Percentiles rank a stretch among this genome's conserved stretches.
phyloP scores from a whole-genome alignment of 2,888 invertebrate species.

The Caenorhabditis becei region DNA sequence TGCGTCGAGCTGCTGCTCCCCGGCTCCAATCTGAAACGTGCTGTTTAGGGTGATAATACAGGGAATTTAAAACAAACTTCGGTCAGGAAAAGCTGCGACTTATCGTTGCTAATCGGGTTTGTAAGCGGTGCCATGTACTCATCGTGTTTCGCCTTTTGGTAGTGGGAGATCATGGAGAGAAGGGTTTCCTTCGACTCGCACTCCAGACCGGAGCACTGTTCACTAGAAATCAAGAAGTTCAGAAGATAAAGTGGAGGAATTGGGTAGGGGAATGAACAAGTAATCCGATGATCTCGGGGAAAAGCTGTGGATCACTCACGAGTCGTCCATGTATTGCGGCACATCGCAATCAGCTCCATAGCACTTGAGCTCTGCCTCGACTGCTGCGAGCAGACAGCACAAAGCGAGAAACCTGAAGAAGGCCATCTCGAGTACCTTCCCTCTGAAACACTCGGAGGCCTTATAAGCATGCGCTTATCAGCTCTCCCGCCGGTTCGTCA shows the following conservation, averaged over 20 bases:
- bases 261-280: too few relatives aligned
- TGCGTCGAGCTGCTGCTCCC: slow-evolving; percentile 3
- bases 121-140: slow-evolving; percentile 47
- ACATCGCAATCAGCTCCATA: slow-evolving; percentile 54
- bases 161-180: slow-evolving; percentile 53
- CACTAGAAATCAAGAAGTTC: slow-evolving; percentile 24
- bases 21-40: slow-evolving; percentile 23
- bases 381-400: slow-evolving; percentile 25
- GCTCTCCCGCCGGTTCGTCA: slow-evolving; percentile 4
- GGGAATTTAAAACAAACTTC: slow-evolving; percentile 8
- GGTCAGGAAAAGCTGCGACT: slow-evolving; percentile 25
- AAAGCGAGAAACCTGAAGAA: slow-evolving; percentile 27
- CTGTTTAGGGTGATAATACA: not conserved
- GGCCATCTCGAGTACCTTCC: slow-evolving; percentile 6
- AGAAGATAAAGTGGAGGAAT: too few relatives aligned
- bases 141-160: slow-evolving; percentile 53
- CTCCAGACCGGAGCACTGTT: slow-evolving; percentile 50
- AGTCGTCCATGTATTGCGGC: slow-evolving; percentile 54
- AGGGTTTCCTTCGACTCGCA: slow-evolving; percentile 61
- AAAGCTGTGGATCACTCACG: slow-evolving; percentile 25
- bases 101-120: slow-evolving; percentile 50
- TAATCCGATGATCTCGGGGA: not conserved
- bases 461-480: slow-evolving; percentile 47
- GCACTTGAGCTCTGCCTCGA: slow-evolving; percentile 41
- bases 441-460: slow-evolving; percentile 14